Base-by-base conservation (phyloP, 1,140 invertebrate species). In the Heliothis subflexa region DNA sequence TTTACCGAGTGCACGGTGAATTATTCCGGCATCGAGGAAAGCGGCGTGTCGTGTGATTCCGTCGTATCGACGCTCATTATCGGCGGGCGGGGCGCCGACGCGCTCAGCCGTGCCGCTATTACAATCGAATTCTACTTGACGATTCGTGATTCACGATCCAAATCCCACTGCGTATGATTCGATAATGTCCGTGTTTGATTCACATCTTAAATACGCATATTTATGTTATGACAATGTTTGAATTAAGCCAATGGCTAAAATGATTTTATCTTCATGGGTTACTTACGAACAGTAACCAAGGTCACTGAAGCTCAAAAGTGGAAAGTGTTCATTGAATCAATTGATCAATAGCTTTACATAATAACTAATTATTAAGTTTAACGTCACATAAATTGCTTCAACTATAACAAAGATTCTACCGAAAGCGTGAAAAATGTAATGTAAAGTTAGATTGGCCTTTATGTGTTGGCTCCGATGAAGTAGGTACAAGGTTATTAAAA, bases 111-210 rank as follows among this genome's bases (percentile, higher is more conserved):
- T 91, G 86, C 79, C 68, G 79, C 85, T 83, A 87, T 87, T 87
- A 87, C 83, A 90, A 89, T 88, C 87, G 74, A 84, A 89, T 89
- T 86, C 83, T 82, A 80, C 79, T 86, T 86, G 86, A 87, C 85
- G 86, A 89, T 71, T 91, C 89, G 88, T 92, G 89, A 91, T 90
- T 91, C 86, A 89, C 89, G 88, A 87, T 82, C 82, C 77, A 85
- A 86, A 84, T 84, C 80, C 75, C 75, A 81, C 73, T 83, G 81
- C 76, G 81, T 74, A 81, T 82, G 80, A 82, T 85, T 84, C 78
- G 76, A 82, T 80, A 81, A 80, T 73, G 50, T 13, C 18, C n/a
- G 54, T 74, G 71, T 74, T 61, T 74, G 54, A 74, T 74, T 50
- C 71, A 74, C 40, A 74, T 74, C 55, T 74, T 47, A 74, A 66